Conservation (phyloP, 2,888 invertebrate genomes). For the Morpho achilles region DNA sequence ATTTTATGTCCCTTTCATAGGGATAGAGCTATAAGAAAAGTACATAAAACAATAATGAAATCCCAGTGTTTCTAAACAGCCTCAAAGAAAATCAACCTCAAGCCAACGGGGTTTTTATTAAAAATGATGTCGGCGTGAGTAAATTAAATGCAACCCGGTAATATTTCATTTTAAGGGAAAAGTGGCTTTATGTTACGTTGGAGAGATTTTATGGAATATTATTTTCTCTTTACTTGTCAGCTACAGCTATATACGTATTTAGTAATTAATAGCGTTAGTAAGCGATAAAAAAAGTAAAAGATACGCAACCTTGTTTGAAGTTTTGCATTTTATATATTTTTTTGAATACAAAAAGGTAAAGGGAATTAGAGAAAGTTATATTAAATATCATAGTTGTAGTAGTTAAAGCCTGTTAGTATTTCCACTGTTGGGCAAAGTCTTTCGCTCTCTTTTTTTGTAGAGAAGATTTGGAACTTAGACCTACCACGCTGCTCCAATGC, state of each 20-base stretch:
- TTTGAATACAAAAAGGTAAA: too few relatives aligned
- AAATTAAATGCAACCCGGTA: slow-evolving; percentile 14
- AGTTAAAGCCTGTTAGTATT: too few relatives aligned
- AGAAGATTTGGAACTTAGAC: too few relatives aligned
- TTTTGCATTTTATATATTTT: too few relatives aligned
- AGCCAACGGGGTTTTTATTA: slow-evolving; percentile 8
- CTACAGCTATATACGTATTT: slow-evolving; percentile 3
- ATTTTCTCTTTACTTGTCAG: slow-evolving; percentile 8
- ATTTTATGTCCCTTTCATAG: neutral
- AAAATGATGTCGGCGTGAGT: slow-evolving; percentile 9
- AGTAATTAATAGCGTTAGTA: slow-evolving; percentile 6
- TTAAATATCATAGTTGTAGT: too few relatives aligned
- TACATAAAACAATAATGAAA: slow-evolving; percentile 4
- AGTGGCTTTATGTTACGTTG: slow-evolving; percentile 7
- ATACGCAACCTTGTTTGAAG: too few relatives aligned
- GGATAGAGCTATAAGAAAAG: slow-evolving; percentile 1
- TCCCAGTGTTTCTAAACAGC: slow-evolving; percentile 4
- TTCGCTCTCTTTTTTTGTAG: too few relatives aligned
- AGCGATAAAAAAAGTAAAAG: neutral
- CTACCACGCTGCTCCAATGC: too few relatives aligned
- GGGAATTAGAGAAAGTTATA: too few relatives aligned
- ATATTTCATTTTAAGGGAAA: slow-evolving; percentile 15
- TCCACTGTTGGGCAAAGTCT: too few relatives aligned
- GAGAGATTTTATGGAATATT: slow-evolving; percentile 14
- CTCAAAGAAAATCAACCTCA: slow-evolving; percentile 4